phyloP scores from a whole-genome alignment of 2,113 vertebrate species.

The Lepus europaeus region DNA sequence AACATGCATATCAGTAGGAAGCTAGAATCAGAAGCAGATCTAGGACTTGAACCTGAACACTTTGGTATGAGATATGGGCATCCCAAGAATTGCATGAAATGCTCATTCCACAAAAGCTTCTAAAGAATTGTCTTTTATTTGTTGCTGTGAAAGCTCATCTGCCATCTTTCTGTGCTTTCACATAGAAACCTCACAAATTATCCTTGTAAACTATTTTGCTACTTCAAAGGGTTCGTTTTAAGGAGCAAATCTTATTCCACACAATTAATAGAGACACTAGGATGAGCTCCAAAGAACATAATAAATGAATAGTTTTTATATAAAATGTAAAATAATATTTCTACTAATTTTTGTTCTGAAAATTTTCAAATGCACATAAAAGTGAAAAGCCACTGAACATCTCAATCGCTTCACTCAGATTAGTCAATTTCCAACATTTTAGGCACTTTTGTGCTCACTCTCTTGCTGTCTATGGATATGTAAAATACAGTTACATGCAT shows the following conservation, averaged over 20 bases:
- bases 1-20: no score
- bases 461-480: neutral
- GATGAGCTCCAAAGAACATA: neutral
- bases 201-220: neutral
- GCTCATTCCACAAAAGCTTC: neutral
- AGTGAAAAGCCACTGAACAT: neutral
- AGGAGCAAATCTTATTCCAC: neutral
- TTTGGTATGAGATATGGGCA: no score
- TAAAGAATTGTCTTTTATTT: neutral
- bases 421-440: neutral
- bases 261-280: neutral
- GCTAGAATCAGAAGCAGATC: no score
- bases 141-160: neutral
- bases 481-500: neutral
- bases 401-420: neutral
- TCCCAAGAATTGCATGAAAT: no score
- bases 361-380: neutral
- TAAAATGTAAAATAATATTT: neutral
- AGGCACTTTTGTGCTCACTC: neutral
- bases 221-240: neutral
- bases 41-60: no score
- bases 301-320: neutral
- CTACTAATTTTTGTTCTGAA: neutral
- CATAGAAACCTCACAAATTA: neutral
- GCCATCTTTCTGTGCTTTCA: neutral